Percentiles rank a stretch among this genome's conserved stretches.
These are phyloP conservation scores for Parus major DNA, from an alignment of 2,113 vertebrate species.

Conservation along the genomic window DNA sequence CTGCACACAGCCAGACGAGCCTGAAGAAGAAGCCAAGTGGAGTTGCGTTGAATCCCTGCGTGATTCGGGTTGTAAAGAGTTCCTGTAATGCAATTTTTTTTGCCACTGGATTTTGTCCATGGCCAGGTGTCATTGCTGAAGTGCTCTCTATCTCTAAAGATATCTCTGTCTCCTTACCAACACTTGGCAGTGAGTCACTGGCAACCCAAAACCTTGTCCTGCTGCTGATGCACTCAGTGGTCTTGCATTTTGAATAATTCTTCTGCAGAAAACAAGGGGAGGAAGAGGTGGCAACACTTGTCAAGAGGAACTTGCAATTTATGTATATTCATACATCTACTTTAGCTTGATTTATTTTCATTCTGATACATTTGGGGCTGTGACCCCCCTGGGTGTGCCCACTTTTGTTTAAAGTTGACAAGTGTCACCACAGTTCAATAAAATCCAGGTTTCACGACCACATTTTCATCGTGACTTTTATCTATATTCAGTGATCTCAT, in stretches of 20 bases:
- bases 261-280: neutral
- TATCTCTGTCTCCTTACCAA: neutral
- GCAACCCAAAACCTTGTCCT: neutral
- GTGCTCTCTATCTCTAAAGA: neutral
- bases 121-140: rapidly evolving
- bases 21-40: neutral
- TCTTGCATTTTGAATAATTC: neutral
- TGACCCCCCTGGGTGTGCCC: neutral
- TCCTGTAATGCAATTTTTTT: neutral
- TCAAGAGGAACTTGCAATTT: neutral
- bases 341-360: neutral
- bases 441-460: neutral
- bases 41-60: neutral
- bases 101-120: neutral
- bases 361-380: neutral
- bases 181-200: neutral
- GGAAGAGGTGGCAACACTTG: neutral
- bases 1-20: neutral
- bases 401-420: neutral
- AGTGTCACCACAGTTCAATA: neutral
- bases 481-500: neutral
- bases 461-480: neutral
- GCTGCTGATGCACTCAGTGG: neutral
- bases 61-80: neutral
- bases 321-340: neutral